A percentile compares a stretch with the other conserved stretches of the same genome.
These are phyloP conservation scores for Eulimnadia texana DNA, from an alignment of 1,140 invertebrate species.

Conservation along the genomic window DNA sequence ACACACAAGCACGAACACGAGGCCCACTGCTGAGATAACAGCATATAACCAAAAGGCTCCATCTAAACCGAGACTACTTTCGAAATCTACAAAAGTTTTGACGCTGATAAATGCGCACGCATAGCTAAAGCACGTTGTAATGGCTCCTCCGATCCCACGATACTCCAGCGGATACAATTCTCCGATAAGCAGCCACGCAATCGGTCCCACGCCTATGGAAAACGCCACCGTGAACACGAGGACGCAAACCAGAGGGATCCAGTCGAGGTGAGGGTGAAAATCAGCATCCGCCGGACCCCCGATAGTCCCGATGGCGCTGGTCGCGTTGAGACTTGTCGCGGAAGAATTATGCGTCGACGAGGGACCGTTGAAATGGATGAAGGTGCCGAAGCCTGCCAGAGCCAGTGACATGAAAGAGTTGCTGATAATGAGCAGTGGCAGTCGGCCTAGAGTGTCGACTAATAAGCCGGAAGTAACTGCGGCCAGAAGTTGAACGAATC, in stretches of 20 bases:
- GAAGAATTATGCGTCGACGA: neutral
- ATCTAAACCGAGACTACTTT: conserved; percentile 52
- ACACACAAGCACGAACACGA: conserved; percentile 66
- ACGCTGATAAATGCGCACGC: conserved; percentile 77
- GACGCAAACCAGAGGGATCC: conserved; percentile 67
- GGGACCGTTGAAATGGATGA: conserved; percentile 48
- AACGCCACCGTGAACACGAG: conserved; percentile 68
- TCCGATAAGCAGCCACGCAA: conserved; percentile 71
- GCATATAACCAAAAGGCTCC: conserved; percentile 81
- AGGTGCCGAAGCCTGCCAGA: conserved; percentile 60
- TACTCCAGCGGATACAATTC: conserved; percentile 76
- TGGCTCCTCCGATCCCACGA: conserved; percentile 63
- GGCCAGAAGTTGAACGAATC: conserved; percentile 58
- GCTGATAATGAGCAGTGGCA: conserved; percentile 58
- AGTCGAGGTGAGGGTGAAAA: conserved; percentile 37
- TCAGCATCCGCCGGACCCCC: conserved; percentile 28
- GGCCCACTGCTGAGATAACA: conserved; percentile 60
- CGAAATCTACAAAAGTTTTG: conserved; percentile 70
- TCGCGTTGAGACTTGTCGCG: conserved; percentile 12
- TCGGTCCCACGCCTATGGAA: conserved; percentile 74
- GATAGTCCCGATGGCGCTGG: conserved; percentile 19
- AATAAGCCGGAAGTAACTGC: conserved; percentile 60
- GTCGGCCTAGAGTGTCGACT: conserved; percentile 58
- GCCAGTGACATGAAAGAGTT: conserved; percentile 67
- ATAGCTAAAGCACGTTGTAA: conserved; percentile 73